These are phyloP conservation scores for Crepidodera aurea DNA, from an alignment of 2,888 invertebrate genomes.

Conservation along the genomic window DNA sequence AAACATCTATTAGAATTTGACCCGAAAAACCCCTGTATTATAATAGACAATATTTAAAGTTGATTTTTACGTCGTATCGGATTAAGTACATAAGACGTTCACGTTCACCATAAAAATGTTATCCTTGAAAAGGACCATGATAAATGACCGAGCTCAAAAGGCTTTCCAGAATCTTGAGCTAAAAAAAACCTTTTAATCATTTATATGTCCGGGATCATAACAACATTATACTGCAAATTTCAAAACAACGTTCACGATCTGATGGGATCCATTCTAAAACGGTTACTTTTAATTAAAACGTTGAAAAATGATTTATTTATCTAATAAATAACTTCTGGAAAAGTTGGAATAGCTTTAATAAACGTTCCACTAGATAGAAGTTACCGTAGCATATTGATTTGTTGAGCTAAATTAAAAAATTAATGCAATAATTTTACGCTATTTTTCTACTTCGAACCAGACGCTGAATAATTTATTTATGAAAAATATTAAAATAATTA, in stretches of 20 bases:
- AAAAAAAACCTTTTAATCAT: slow-evolving; percentile 10
- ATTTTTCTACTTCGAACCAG: not conserved
- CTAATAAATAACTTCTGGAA: slow-evolving; percentile 9
- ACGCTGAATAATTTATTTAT: too few relatives aligned
- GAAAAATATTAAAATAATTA: too few relatives aligned
- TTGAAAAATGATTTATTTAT: slow-evolving; percentile 7
- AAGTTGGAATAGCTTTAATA: slow-evolving; percentile 3
- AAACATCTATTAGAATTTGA: too few relatives aligned
- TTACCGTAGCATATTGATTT: not conserved
- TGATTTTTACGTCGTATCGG: too few relatives aligned
- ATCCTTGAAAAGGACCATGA: slow-evolving; percentile 16
- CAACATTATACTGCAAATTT: slow-evolving; percentile 4
- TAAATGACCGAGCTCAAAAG: slow-evolving; percentile 14
- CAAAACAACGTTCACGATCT: slow-evolving; percentile 4
- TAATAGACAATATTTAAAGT: too few relatives aligned
- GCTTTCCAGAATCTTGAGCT: slow-evolving; percentile 10
- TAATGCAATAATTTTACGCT: not conserved
- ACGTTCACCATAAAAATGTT: slow-evolving; percentile 19
- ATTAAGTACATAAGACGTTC: slow-evolving; percentile 3
- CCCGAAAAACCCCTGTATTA: too few relatives aligned
- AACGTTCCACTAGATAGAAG: not conserved
- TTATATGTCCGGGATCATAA: slow-evolving; percentile 1
- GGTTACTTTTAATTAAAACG: slow-evolving; percentile 10
- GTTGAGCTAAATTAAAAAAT: not conserved
- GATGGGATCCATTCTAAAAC: not conserved